These are phyloP conservation scores for Sebastes matsubarae DNA, from an alignment of 2,797 vertebrate species.

Conservation along the genomic window DNA sequence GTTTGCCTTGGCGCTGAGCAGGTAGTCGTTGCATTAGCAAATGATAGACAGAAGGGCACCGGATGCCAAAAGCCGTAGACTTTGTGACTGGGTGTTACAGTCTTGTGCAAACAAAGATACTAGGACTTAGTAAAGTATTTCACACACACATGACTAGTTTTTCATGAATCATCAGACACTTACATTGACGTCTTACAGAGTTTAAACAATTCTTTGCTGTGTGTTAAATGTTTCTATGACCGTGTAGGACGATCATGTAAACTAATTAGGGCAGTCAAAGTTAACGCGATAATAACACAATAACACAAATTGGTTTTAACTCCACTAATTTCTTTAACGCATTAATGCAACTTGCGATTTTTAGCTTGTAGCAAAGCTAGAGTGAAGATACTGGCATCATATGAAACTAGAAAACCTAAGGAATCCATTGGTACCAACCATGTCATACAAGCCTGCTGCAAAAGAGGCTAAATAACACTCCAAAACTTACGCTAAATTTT, in stretches of 20 bases:
- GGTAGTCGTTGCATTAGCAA: background rate
- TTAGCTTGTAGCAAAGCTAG: too few relatives aligned
- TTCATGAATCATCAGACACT: slow-evolving; percentile 7
- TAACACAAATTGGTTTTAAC: too few relatives aligned
- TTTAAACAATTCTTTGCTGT: background rate
- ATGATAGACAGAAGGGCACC: slow-evolving; percentile 5
- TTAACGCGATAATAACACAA: too few relatives aligned
- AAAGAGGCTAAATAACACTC: too few relatives aligned
- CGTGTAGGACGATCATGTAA: background rate
- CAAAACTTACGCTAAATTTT: too few relatives aligned
- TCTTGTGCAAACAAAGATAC: slow-evolving; percentile 41
- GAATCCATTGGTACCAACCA: too few relatives aligned
- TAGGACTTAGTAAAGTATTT: slow-evolving; percentile 1
- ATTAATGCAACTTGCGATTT: too few relatives aligned
- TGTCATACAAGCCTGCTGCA: too few relatives aligned
- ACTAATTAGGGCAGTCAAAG: background rate
- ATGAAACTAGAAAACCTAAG: too few relatives aligned
- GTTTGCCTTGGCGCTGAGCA: background rate
- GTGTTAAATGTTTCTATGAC: background rate
- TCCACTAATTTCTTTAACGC: too few relatives aligned
- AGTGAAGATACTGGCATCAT: too few relatives aligned
- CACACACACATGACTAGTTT: slow-evolving; percentile 11
- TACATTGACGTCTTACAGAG: background rate
- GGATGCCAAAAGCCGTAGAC: slow-evolving; percentile 22
- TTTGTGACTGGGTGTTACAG: slow-evolving; percentile 32